Evolutionary conservation across 2,113 vertebrate species (phyloP).

Genomic region (Dicentrarchus labrax): DNA sequence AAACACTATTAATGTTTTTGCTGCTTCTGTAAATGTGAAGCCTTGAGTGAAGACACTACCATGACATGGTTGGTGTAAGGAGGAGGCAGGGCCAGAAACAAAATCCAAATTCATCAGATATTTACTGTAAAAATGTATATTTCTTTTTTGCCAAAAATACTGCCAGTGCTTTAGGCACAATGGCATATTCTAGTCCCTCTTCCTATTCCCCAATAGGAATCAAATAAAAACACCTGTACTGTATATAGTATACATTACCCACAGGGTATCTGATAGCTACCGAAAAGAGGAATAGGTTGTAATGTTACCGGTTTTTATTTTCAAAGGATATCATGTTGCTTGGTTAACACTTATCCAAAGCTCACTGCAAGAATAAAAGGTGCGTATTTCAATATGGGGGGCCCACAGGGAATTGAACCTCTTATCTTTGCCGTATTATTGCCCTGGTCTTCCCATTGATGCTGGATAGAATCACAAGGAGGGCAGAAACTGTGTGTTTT

Average conservation of each 20-base stretch:
- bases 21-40: conserved; percentile 5
- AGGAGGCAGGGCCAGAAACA: not conserved
- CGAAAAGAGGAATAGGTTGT: conserved; percentile 11
- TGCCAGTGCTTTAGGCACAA: not conserved
- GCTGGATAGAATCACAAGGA: conserved; percentile 62
- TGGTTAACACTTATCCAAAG: conserved; percentile 27
- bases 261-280: not conserved
- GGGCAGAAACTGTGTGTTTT: conserved; percentile 59
- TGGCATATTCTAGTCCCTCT: not conserved
- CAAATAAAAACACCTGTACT: not conserved
- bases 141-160: not conserved
- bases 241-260: not conserved
- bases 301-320: not conserved
- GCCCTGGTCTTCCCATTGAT: conserved; percentile 40
- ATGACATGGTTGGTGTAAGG: conserved; percentile 7
- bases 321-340: conserved; percentile 19
- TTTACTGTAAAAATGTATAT: not conserved
- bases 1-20: not conserved
- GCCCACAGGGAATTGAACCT: conserved; percentile 40
- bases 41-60: not conserved
- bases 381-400: conserved; percentile 39
- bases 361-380: conserved; percentile 42
- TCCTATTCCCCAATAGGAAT: too few species aligned
- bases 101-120: not conserved
- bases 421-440: conserved; percentile 55